Conservation (phyloP, 2,797 vertebrate genomes). For the Buphagus erythrorhynchus region DNA sequence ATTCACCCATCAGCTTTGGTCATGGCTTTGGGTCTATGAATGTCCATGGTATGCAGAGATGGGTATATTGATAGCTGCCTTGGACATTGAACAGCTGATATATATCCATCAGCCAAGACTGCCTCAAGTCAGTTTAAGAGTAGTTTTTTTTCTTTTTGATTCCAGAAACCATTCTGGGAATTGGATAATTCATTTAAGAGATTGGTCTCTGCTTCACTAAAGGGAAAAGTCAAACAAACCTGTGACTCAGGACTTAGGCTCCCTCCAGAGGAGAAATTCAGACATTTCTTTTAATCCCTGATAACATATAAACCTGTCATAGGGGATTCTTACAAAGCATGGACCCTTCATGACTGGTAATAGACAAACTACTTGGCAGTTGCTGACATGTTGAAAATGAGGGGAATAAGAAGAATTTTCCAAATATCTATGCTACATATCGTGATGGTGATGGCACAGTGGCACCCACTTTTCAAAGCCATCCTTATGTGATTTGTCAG, state of each 20-base stretch:
- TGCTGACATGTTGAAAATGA: background rate
- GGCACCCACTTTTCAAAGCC: background rate
- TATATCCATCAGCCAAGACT: background rate
- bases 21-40: background rate
- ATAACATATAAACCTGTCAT: background rate
- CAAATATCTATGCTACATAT: background rate
- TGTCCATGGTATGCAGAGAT: background rate
- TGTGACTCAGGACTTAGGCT: background rate
- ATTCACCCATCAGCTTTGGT: background rate
- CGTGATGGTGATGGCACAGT: background rate
- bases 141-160: background rate
- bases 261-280: slow-evolving; percentile 58
- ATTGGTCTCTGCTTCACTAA: background rate
- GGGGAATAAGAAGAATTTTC: background rate
- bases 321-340: background rate
- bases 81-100: background rate
- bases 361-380: background rate
- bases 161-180: background rate
- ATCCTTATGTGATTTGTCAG: background rate
- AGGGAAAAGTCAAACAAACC: background rate
- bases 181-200: background rate
- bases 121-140: background rate
- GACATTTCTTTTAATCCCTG: background rate
- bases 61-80: background rate
- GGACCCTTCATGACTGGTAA: background rate